Base-by-base conservation (phyloP, 2,888 invertebrate genomes). In the Drosophila suboccidentalis region DNA sequence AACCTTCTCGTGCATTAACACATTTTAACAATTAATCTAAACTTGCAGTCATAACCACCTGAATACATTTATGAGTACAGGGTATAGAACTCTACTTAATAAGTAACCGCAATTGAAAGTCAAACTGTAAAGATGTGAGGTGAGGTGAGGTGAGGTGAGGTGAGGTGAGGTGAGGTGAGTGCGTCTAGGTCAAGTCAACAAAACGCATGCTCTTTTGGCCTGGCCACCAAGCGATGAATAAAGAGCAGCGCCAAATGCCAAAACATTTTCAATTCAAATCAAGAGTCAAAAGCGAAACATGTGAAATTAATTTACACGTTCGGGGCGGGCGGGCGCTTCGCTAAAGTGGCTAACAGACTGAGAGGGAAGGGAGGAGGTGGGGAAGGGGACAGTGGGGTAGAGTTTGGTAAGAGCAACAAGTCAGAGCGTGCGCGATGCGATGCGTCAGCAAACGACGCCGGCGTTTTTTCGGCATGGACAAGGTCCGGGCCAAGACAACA, bases 301-400 rank as follows among this genome's bases (percentile, higher is more conserved):
- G 91, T 90, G 90, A 90, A 90, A 82, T 82, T 80, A 86, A 89
- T 91, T 90, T 75, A 83, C 78, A 89, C 82, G 70, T 82, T 79
- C 60, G 46, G 38, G 58, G 63, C 67, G 55, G 65, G 51, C 55
- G 44, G 39, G 47, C 46, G 50, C n/a, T 5, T 22, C n/a, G 29
- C 17, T 26, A 13, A 3, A 15, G 29, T 44, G 49, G 9, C 15
- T 6, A 19, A 22, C 13, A 54, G 13, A 11, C 10, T 10, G 10
- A 5, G 46, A 13, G 38, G 26, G 4, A n/a, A n/a, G n/a, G 36
- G 39, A 29, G 19, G 11, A 13, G 19, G 46, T 9, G n/a, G 2
- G 29, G 29, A 17, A 4, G 9, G 3, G 4, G 15, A 17, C 58
- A 32, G 22, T 3, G 39, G 29, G 67, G 49, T 13, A 1, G 22